Percentiles rank a stretch among this genome's conserved stretches.
phyloP scores from a whole-genome alignment of 2,888 invertebrate species.

The Ctena decussata region DNA sequence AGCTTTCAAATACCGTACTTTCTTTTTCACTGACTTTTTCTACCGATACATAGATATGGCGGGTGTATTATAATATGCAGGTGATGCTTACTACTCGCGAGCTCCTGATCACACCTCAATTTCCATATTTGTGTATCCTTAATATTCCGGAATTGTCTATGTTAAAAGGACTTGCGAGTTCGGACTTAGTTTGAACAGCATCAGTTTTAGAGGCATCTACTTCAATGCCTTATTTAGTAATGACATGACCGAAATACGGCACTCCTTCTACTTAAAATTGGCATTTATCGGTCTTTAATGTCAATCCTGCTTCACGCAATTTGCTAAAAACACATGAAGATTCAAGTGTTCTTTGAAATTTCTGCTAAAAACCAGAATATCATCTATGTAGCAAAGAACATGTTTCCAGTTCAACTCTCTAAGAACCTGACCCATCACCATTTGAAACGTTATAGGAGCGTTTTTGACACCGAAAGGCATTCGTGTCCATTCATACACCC shows the following conservation, averaged over 20 bases:
- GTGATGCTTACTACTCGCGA: no score
- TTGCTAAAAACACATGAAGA: conserved; percentile 48
- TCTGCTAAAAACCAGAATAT: conserved; percentile 54
- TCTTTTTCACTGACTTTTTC: no score
- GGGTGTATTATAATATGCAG: no score
- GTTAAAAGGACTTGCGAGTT: no score
- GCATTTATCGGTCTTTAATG: conserved; percentile 63
- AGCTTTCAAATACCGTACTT: no score
- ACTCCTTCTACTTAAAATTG: conserved; percentile 45
- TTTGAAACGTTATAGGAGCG: conserved; percentile 50
- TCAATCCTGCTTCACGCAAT: conserved; percentile 50
- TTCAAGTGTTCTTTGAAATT: conserved; percentile 57
- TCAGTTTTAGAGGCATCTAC: background rate
- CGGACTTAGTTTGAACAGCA: background rate
- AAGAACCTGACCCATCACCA: conserved; percentile 47
- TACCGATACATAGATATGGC: no score
- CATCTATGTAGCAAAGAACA: conserved; percentile 64
- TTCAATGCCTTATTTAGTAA: background rate
- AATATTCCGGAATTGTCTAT: no score
- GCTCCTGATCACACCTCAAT: no score
- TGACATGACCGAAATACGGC: conserved; percentile 16
- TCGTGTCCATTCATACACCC: conserved; percentile 55
- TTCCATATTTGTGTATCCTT: no score
- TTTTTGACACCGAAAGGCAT: conserved; percentile 63
- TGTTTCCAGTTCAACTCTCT: conserved; percentile 59